Percentiles rank a stretch among this genome's conserved stretches.
phyloP scores from a whole-genome alignment of 2,113 vertebrate species.

The Nansenia antarctica region DNA sequence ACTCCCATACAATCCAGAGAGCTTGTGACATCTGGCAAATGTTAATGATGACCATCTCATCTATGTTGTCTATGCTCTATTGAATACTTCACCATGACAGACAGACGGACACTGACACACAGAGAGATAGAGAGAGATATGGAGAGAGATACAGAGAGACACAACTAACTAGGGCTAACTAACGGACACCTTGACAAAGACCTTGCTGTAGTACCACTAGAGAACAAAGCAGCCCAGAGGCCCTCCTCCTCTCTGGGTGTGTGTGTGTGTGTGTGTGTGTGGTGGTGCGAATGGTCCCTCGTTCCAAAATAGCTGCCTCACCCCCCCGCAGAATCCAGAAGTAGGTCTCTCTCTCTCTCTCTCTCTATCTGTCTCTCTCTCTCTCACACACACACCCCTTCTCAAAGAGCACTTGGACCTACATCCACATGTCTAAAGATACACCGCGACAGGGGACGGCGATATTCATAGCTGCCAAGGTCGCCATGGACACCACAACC shows the following conservation, averaged over 20 bases:
- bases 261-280: no score
- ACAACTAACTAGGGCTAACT: neutral
- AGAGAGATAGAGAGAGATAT: no score
- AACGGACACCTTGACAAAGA: neutral
- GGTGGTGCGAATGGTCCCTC: constrained; percentile 3
- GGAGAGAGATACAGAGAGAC: neutral
- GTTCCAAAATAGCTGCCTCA: constrained; percentile 48
- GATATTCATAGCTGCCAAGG: constrained; percentile 47
- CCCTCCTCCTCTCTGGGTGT: constrained; percentile 5
- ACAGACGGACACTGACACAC: no score
- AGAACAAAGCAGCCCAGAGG: constrained; percentile 23
- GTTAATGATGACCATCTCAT: neutral
- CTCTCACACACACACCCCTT: neutral
- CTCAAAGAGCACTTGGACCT: no score
- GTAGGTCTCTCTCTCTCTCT: constrained; percentile 46
- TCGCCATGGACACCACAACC: constrained; percentile 21
- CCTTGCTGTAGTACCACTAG: constrained; percentile 8
- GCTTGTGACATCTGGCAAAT: neutral
- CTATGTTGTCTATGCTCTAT: no score
- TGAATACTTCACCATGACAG: no score
- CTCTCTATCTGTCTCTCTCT: constrained; percentile 14
- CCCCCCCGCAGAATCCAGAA: constrained; percentile 36
- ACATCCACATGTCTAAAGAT: constrained; percentile 47
- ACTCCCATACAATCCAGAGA: neutral
- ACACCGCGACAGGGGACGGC: constrained; percentile 28